phyloP scores from a whole-genome alignment of 2,888 invertebrate genomes.

The Polietes domitor region DNA sequence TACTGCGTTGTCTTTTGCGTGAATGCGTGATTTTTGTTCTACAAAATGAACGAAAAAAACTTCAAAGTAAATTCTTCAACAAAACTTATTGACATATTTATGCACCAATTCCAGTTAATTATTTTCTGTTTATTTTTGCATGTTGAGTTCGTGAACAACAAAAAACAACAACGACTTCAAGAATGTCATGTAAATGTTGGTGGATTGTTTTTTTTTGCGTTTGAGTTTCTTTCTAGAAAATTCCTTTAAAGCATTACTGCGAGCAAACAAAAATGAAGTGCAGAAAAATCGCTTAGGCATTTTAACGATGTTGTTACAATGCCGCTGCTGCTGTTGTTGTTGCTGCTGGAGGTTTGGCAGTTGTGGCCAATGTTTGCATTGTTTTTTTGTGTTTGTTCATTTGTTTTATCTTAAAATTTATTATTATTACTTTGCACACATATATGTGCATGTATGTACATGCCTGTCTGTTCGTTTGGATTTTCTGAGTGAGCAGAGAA shows the following conservation, averaged over 20 bases:
- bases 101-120: slow-evolving; percentile 47
- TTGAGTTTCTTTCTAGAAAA: slow-evolving; percentile 29
- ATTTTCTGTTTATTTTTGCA: slow-evolving; percentile 26
- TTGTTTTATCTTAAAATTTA: slow-evolving; percentile 41
- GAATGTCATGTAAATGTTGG: slow-evolving; percentile 24
- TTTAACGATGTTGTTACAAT: slow-evolving; percentile 37
- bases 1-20: not conserved
- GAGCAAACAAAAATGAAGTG: not conserved
- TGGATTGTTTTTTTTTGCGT: not conserved
- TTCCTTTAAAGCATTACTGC: slow-evolving; percentile 14
- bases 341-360: not conserved
- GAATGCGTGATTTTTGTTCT: not conserved
- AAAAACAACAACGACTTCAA: not conserved
- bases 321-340: slow-evolving; percentile 18
- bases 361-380: not conserved
- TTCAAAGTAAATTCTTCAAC: slow-evolving; percentile 17
- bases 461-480: not conserved
- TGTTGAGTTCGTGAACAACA: not conserved
- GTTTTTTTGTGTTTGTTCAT: slow-evolving; percentile 9
- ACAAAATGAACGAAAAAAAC: not conserved
- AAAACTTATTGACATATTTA: slow-evolving; percentile 38
- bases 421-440: slow-evolving; percentile 47
- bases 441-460: too few species aligned
- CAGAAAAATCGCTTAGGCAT: slow-evolving; percentile 30
- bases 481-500: slow-evolving; percentile 16